Percentiles rank a stretch among this genome's conserved stretches.
Evolutionary conservation across 2,113 vertebrate species (phyloP).

Genomic region (Pristiophorus japonicus): DNA sequence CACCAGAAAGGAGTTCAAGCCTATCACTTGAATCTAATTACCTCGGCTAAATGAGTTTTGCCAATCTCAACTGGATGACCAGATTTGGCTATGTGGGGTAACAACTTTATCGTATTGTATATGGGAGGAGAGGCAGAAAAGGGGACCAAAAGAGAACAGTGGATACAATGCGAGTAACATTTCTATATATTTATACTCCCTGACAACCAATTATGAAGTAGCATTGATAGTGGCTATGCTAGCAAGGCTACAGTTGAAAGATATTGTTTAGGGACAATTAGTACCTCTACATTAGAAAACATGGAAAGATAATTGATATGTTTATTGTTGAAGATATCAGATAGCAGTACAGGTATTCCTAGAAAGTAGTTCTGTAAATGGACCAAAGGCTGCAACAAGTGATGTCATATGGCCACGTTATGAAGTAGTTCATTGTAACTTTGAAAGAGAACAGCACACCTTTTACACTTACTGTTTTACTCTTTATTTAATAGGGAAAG

Average conservation of each 20-base stretch:
- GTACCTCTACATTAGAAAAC: neutral
- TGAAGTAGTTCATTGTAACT: neutral
- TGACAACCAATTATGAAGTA: neutral
- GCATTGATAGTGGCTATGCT: neutral
- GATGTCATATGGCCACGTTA: neutral
- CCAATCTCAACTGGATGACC: neutral
- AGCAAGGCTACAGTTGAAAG: neutral
- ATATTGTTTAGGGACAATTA: neutral
- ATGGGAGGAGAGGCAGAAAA: neutral
- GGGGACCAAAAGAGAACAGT: neutral
- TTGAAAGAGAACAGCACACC: neutral
- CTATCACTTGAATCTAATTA: neutral
- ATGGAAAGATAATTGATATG: neutral
- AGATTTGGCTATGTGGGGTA: neutral
- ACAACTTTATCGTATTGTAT: neutral
- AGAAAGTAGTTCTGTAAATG: neutral
- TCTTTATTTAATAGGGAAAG: slow-evolving; percentile 66
- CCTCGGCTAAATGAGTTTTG: neutral
- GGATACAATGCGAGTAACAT: neutral
- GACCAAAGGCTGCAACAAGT: neutral
- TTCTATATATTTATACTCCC: neutral
- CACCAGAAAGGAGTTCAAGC: neutral
- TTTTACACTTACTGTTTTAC: neutral
- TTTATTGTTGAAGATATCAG: neutral
- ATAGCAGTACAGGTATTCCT: too few relatives aligned